Percentiles rank a stretch among this genome's conserved stretches.
phyloP scores from a whole-genome alignment of 2,113 vertebrate genomes.

The Scophthalmus maximus region DNA sequence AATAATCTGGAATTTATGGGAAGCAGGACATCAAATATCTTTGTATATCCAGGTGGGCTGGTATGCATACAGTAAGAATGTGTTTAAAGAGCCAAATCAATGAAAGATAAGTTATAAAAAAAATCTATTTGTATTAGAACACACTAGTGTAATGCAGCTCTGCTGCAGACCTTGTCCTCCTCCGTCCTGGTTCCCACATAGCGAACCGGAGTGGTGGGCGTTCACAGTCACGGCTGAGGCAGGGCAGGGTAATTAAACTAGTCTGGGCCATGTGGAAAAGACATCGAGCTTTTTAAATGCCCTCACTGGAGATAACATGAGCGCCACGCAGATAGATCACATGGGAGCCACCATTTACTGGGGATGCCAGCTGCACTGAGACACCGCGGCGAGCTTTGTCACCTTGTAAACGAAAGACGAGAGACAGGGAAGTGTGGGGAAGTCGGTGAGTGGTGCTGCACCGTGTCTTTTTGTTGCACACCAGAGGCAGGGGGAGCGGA shows the following conservation, averaged over 20 bases:
- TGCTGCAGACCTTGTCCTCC: conserved; percentile 46
- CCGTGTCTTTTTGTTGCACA: conserved; percentile 68
- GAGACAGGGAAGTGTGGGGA: conserved; percentile 52
- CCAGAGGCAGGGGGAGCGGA: conserved; percentile 61
- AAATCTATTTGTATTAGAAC: not conserved
- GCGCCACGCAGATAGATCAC: conserved; percentile 73
- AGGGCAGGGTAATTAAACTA: conserved; percentile 75
- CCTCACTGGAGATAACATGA: conserved; percentile 79
- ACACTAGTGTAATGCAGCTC: conserved; percentile 12
- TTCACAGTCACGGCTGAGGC: conserved; percentile 75
- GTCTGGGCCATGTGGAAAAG: conserved; percentile 82
- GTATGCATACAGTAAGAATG: too few relatives aligned
- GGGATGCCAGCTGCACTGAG: conserved; percentile 79
- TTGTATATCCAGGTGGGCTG: too few relatives aligned
- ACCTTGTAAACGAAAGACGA: conserved; percentile 80
- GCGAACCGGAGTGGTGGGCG: conserved; percentile 69
- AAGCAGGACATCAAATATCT: too few relatives aligned
- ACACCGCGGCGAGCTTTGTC: conserved; percentile 75
- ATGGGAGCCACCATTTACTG: conserved; percentile 70
- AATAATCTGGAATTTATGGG: too few relatives aligned
- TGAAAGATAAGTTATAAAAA: too few relatives aligned
- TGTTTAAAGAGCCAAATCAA: not conserved
- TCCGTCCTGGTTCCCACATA: conserved; percentile 77
- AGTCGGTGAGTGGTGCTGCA: conserved; percentile 34
- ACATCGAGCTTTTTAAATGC: conserved; percentile 79